Evolutionary conservation across 1,140 invertebrate species (phyloP).

Genomic region (Rhopalosiphum padi): DNA sequence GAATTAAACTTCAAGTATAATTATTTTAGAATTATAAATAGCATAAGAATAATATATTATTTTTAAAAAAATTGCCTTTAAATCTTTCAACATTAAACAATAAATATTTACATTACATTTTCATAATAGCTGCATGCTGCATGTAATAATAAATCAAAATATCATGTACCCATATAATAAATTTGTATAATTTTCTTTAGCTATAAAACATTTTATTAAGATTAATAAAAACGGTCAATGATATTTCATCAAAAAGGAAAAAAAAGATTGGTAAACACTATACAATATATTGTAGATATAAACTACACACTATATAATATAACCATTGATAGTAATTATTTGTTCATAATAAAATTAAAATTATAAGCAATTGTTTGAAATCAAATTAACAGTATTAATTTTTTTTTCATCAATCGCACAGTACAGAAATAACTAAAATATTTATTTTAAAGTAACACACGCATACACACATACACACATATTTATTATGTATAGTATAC

Average conservation of each 20-base stretch:
- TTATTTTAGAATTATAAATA: conserved; percentile 2
- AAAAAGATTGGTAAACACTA: conserved; percentile 14
- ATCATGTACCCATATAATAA: background rate
- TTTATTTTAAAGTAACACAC: conserved; percentile 20
- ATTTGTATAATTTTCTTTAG: conserved; percentile 16
- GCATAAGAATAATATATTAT: background rate
- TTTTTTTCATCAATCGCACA: conserved; percentile 16
- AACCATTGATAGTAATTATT: conserved; percentile 21
- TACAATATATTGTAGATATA: conserved; percentile 45
- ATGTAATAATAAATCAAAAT: background rate
- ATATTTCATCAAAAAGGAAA: conserved; percentile 1
- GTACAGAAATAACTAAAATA: conserved; percentile 39
- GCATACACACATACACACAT: background rate
- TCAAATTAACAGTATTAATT: background rate
- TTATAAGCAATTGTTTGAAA: conserved; percentile 30
- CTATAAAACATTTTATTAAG: background rate
- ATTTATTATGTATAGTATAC: background rate
- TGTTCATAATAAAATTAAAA: conserved; percentile 36
- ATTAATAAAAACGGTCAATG: background rate
- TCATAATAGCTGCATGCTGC: background rate
- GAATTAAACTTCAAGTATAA: background rate
- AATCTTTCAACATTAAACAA: background rate
- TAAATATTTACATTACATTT: conserved; percentile 31
- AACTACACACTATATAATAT: conserved; percentile 31
- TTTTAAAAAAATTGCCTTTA: background rate